Evolutionary conservation across 2,888 invertebrate species (phyloP), one percentile per base, ranked within the genome.

Genomic region (Platypus cylindrus): DNA sequence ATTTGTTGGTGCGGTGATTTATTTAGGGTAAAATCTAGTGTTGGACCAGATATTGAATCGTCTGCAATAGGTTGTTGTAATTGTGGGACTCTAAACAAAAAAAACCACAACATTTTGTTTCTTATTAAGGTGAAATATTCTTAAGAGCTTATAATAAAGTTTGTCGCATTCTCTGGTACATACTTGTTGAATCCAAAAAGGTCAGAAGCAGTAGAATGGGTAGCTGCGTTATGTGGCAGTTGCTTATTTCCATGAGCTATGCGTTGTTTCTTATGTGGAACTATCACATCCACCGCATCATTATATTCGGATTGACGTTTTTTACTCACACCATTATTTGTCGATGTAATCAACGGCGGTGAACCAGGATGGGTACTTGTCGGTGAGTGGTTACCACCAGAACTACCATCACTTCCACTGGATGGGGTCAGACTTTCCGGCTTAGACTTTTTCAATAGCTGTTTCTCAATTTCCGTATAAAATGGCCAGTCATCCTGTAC

Each of bases 401-500:
- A 82, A 48, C 77, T 78, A 39, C 74, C 74, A 52, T 84, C 85
- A 57, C 84, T 83, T 45, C 84, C 75, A 56, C 84, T 83, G 23
- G 89, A 87, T 40, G 89, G 87, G 41, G 87, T 89, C 53, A 89
- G 68, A 65, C 87, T 89, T 67, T 86, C 84, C 54, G 87, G 87
- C 69, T 87, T 89, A 59, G 54, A 81, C 82, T 84, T 77, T 70
- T 87, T 90, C 56, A 93, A 71, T 63, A 82, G 75, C 57, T 84
- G 79, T 61, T 75, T 74, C 60, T 94, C 93, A 56, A 85, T 82
- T 52, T 91, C 90, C 13, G 81, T 75, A 59, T 90, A 94, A 67
- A 83, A 91, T 42, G 87, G 86, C 93, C 94, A 94, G 58, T 86
- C 84, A 56, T 85, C 85, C 52, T 86, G 81, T 46, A 91, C 87